Conservation (phyloP, 2,113 vertebrate genomes). For the Lynx canadensis region DNA sequence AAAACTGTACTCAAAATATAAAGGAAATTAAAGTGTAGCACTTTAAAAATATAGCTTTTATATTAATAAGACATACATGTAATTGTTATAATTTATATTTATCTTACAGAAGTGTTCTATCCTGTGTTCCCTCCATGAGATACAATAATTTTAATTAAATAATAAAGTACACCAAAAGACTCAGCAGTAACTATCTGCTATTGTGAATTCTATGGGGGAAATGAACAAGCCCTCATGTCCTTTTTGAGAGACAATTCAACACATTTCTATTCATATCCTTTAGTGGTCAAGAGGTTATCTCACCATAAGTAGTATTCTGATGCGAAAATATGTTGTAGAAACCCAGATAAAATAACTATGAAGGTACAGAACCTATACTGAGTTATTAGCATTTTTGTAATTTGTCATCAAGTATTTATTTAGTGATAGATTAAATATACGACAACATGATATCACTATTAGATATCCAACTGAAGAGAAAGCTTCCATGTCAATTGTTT, state of each 20-base stretch:
- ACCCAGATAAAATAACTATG: background rate
- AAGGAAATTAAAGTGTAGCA: background rate
- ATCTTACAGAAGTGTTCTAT: background rate
- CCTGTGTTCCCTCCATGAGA: background rate
- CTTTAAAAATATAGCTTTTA: background rate
- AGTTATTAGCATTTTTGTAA: background rate
- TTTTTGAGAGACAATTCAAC: background rate
- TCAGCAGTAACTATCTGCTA: background rate
- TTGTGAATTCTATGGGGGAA: background rate
- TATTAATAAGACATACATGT: background rate
- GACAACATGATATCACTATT: background rate
- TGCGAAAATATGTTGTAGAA: background rate
- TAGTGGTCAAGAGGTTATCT: background rate
- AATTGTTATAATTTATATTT: background rate
- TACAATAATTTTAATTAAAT: background rate
- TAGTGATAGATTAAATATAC: background rate
- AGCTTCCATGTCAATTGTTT: background rate
- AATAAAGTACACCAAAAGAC: background rate
- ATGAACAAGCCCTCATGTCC: background rate
- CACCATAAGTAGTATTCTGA: background rate
- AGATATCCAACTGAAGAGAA: background rate
- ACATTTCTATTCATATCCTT: background rate
- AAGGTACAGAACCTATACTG: background rate
- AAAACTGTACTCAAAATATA: background rate
- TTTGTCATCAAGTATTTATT: background rate